Evolutionary conservation across 2,888 invertebrate genomes (phyloP).

Genomic region (Drosophila mimica): DNA sequence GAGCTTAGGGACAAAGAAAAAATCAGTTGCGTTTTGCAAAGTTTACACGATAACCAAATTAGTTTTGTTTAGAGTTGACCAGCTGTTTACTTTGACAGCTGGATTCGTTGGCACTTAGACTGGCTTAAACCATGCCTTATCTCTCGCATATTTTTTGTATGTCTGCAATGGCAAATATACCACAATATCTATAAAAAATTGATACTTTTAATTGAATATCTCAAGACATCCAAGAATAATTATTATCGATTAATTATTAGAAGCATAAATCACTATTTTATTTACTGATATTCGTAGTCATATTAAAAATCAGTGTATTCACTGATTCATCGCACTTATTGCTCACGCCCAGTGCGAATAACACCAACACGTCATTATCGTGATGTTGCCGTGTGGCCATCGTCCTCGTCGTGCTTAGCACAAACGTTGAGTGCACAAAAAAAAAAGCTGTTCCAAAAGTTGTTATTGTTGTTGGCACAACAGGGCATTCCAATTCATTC

Average conservation of each 20-base stretch:
- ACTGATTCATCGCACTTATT: conserved; percentile 48
- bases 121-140: not conserved
- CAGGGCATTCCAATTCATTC: conserved; percentile 58
- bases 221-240: not conserved
- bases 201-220: not conserved
- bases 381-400: conserved; percentile 49
- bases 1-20: conserved; percentile 5
- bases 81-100: conserved; percentile 48
- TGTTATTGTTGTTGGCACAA: conserved; percentile 40
- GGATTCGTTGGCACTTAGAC: conserved; percentile 6
- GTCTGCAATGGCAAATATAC: not conserved
- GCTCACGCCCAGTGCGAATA: conserved; percentile 36
- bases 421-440: conserved; percentile 36
- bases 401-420: conserved; percentile 35
- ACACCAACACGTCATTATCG: conserved; percentile 48
- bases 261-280: conserved; percentile 6
- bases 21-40: conserved; percentile 20
- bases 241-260: conserved; percentile 3
- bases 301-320: conserved; percentile 26
- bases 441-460: conserved; percentile 74
- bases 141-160: not conserved
- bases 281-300: not conserved
- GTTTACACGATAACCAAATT: conserved; percentile 23
- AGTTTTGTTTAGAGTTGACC: conserved; percentile 18
- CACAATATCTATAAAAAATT: conserved; percentile 9